Evolutionary conservation across 2,888 invertebrate species (phyloP).

Genomic region (Lasioglossum pauxillum): DNA sequence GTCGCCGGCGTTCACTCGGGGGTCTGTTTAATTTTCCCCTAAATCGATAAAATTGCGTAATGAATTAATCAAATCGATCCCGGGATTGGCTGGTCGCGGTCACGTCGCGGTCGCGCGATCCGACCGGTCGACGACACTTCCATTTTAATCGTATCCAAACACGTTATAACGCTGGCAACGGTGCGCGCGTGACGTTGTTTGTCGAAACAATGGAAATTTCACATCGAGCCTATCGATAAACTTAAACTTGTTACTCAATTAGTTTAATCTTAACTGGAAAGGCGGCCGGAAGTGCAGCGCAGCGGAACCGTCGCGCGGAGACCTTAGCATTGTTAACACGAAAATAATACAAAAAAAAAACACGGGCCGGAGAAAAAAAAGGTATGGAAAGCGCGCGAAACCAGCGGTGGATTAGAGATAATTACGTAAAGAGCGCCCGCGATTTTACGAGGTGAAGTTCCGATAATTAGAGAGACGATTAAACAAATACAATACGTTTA

Average conservation of each 20-base stretch:
- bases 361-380: neutral
- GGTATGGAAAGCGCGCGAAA: neutral
- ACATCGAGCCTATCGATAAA: conserved; percentile 48
- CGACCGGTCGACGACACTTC: conserved; percentile 24
- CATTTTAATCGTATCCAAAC: conserved; percentile 55
- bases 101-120: conserved; percentile 20
- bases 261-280: conserved; percentile 31
- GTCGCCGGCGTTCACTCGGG: no score
- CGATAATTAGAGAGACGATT: conserved; percentile 46
- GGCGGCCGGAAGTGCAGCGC: neutral
- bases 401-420: neutral
- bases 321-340: neutral
- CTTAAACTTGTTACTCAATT: conserved; percentile 45
- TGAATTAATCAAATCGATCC: conserved; percentile 27
- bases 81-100: conserved; percentile 14
- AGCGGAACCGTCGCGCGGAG: conserved; percentile 3
- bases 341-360: neutral
- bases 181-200: conserved; percentile 31
- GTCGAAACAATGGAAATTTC: conserved; percentile 32
- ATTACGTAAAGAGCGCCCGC: conserved; percentile 18
- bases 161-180: conserved; percentile 26
- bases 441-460: conserved; percentile 33
- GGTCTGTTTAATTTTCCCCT: neutral
- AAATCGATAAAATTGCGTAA: conserved; percentile 5
- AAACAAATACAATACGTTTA: conserved; percentile 31